phyloP scores from a whole-genome alignment of 2,113 vertebrate species.

The Leucopsar rothschildi region DNA sequence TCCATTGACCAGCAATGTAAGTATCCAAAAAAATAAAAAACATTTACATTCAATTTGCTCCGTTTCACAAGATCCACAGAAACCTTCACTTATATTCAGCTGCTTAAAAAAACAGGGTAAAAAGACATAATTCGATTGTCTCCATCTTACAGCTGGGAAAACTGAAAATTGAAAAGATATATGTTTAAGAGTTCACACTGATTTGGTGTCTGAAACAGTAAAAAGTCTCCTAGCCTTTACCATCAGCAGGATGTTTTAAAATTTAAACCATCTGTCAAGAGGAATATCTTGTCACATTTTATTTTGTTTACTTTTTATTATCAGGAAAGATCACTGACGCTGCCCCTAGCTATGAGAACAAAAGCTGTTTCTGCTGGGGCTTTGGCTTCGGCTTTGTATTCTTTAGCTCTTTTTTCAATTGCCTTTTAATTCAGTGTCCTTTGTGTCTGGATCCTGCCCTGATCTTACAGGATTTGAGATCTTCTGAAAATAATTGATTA shows the following conservation, averaged over 20 bases:
- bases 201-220: not conserved
- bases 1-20: not conserved
- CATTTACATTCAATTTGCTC: not conserved
- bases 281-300: constrained; percentile 3
- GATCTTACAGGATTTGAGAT: not conserved
- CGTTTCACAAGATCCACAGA: not conserved
- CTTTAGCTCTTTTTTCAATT: not conserved
- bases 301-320: constrained; percentile 38
- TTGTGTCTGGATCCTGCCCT: not conserved
- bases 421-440: not conserved
- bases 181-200: not conserved
- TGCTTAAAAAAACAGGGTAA: not conserved
- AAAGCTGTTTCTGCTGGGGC: not conserved
- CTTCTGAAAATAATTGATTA: not conserved
- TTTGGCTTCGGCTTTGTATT: not conserved
- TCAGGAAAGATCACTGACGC: not conserved
- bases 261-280: constrained; percentile 26
- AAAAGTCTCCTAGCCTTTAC: not conserved
- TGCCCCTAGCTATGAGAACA: not conserved
- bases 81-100: not conserved
- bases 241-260: not conserved
- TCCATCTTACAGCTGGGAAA: not conserved
- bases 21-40: not conserved
- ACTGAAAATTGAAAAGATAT: not conserved
- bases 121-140: not conserved